Evolutionary conservation across 2,113 vertebrate genomes (phyloP).

Genomic region (Apodemus speciosus): DNA sequence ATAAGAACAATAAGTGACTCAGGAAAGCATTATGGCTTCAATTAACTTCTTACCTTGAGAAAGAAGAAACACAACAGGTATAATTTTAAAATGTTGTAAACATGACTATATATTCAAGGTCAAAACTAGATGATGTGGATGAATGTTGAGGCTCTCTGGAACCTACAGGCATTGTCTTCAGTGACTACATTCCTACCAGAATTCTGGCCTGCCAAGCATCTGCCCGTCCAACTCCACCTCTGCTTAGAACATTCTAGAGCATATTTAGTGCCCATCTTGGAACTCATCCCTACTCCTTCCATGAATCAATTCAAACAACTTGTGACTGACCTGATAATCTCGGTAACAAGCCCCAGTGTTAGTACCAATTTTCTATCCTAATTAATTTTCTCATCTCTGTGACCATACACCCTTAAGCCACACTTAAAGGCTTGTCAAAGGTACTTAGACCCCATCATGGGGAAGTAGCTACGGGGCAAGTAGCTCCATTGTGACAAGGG

Average conservation of each 20-base stretch:
- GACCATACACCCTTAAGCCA: too few relatives aligned
- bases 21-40: background rate
- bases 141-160: background rate
- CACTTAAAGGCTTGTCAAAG: background rate
- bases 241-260: background rate
- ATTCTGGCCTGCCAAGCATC: background rate
- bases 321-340: background rate
- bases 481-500: too few relatives aligned
- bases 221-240: background rate
- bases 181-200: background rate
- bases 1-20: slow-evolving; percentile 10
- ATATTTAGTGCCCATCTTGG: background rate
- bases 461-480: too few relatives aligned
- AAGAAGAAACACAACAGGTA: background rate
- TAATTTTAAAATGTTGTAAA: background rate
- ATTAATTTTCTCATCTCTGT: background rate
- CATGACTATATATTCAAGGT: background rate
- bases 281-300: too few relatives aligned
- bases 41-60: background rate
- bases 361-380: background rate
- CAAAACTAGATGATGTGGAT: background rate
- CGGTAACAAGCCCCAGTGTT: background rate
- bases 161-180: background rate
- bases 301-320: background rate
- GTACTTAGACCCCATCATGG: too few relatives aligned